Conservation (phyloP, 2,797 vertebrate species). For the Poeciliopsis infans region DNA sequence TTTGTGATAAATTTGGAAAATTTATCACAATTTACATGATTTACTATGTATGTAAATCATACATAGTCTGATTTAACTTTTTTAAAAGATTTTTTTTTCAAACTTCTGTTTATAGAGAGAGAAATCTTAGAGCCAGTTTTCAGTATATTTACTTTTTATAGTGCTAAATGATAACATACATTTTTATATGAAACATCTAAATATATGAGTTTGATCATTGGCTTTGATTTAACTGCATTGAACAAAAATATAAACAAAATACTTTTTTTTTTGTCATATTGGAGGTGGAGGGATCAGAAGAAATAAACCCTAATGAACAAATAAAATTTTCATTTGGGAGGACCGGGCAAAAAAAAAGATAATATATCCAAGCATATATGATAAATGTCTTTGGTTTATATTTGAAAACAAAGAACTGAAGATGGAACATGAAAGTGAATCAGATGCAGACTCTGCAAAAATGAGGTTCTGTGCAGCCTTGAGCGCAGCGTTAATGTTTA, state of each 20-base stretch:
- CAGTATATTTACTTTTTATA: neutral
- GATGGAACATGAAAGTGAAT: constrained; percentile 13
- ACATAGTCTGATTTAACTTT: no score
- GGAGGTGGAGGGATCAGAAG: no score
- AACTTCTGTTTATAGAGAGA: neutral
- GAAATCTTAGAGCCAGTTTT: neutral
- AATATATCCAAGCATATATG: neutral
- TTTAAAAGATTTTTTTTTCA: no score
- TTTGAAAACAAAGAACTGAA: neutral
- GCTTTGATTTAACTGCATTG: neutral
- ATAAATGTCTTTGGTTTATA: neutral
- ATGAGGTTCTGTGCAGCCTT: constrained; percentile 52
- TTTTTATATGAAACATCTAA: neutral
- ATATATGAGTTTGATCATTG: neutral
- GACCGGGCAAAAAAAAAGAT: neutral
- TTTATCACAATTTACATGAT: no score
- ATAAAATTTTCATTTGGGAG: no score
- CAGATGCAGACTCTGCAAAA: constrained; percentile 7
- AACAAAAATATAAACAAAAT: no score
- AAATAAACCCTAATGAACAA: no score
- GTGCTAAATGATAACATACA: neutral
- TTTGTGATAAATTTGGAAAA: neutral
- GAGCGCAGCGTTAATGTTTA: constrained; percentile 74
- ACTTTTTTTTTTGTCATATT: no score
- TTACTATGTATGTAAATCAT: no score